A percentile compares a stretch with the other conserved stretches of the same genome.
These are phyloP conservation scores for Stegana nigrithorax DNA, from an alignment of 2,888 invertebrate genomes.

Conservation along the genomic window DNA sequence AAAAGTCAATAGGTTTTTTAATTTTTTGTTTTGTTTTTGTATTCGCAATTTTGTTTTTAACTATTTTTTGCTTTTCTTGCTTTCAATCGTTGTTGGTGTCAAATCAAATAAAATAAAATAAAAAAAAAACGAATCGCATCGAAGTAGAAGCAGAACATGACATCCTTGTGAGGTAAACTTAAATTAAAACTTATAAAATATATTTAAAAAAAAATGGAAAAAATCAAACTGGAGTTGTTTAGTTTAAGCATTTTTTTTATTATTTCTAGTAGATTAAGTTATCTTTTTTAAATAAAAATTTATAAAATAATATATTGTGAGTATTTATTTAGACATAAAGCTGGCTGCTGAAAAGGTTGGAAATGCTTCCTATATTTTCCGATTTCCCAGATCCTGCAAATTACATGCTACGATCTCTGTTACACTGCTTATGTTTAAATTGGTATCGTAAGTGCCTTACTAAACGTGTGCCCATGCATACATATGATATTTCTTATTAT, in stretches of 20 bases:
- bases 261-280: constrained; percentile 45
- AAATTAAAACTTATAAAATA: neutral
- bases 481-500: too few relatives aligned
- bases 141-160: too few relatives aligned
- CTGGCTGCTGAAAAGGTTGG: too few relatives aligned
- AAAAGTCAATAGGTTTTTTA: neutral
- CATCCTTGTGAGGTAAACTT: neutral
- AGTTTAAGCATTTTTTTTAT: constrained; percentile 48
- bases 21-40: neutral
- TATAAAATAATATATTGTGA: constrained; percentile 17
- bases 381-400: neutral
- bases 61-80: constrained; percentile 11
- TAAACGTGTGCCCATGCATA: too few relatives aligned
- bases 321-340: too few relatives aligned
- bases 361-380: neutral
- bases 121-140: too few relatives aligned
- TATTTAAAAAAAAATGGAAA: constrained; percentile 3
- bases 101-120: neutral
- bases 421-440: neutral
- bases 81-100: constrained; percentile 15
- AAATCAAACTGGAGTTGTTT: constrained; percentile 26
- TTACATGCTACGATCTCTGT: neutral
- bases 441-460: too few relatives aligned
- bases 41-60: neutral
- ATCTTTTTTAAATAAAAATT: constrained; percentile 44